These are phyloP conservation scores for Ephydatia muelleri DNA, from an alignment of 37 sponge, comb jelly and placozoan genomes.

Conservation along the genomic window DNA sequence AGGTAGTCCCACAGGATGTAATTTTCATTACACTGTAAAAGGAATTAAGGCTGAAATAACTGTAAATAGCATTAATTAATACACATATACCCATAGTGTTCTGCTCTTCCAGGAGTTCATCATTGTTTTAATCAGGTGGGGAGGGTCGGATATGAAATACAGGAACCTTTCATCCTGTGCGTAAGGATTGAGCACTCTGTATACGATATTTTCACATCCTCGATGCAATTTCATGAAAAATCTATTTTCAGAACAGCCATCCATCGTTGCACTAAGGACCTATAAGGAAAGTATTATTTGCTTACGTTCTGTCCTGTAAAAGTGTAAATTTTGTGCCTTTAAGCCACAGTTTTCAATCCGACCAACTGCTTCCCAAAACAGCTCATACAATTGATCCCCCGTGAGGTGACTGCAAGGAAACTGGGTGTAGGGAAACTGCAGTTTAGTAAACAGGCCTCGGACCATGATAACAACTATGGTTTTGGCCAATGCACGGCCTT, in stretches of 20 bases:
- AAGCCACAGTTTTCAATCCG: constrained; percentile 13
- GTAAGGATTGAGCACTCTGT: constrained; percentile 20
- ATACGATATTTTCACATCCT: constrained; percentile 3
- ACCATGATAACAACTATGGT: constrained; percentile 38
- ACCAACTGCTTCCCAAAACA: constrained; percentile 33
- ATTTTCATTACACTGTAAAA: no score
- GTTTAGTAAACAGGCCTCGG: constrained; percentile 18
- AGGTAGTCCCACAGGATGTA: no score
- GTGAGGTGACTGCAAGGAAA: constrained; percentile 12
- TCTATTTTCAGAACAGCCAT: constrained; percentile 29
- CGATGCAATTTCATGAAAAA: constrained; percentile 22
- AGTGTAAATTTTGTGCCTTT: no score
- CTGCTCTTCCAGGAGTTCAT: constrained; percentile 28
- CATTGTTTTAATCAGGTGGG: constrained; percentile 12
- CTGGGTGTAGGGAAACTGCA: constrained; percentile 31
- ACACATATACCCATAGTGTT: constrained; percentile 30
- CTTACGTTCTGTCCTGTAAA: no score
- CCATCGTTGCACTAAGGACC: constrained; percentile 12
- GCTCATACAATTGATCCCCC: constrained; percentile 8
- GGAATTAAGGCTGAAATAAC: background rate
- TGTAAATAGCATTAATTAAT: background rate
- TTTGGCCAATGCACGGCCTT: constrained; percentile 19
- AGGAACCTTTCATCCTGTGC: background rate
- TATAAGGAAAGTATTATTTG: background rate
- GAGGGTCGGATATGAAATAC: constrained; percentile 31